Evolutionary conservation across 2,113 vertebrate species (phyloP).

Genomic region (Antechinus flavipes): DNA sequence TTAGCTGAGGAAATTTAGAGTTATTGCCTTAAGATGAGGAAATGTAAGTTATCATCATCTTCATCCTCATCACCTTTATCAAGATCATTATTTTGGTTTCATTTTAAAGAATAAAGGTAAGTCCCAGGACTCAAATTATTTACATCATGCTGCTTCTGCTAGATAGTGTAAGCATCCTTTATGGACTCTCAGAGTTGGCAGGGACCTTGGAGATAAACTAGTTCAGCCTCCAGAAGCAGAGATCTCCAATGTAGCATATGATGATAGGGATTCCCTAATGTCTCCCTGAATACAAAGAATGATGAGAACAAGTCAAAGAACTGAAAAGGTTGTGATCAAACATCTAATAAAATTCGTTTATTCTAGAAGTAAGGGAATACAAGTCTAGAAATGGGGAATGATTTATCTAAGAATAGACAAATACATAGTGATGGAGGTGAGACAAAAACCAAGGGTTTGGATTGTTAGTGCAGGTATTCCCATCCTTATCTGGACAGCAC

Average conservation of each 20-base stretch:
- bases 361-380: background rate
- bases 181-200: background rate
- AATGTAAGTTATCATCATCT: background rate
- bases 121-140: background rate
- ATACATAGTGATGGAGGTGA: background rate
- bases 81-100: background rate
- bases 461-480: background rate
- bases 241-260: background rate
- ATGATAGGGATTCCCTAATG: background rate
- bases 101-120: background rate
- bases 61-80: background rate
- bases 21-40: background rate
- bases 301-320: background rate
- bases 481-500: background rate
- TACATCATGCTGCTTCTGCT: background rate
- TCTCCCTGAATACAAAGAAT: background rate
- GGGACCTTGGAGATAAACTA: background rate
- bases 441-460: background rate
- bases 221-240: background rate
- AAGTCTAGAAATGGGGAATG: background rate
- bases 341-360: background rate
- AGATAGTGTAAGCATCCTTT: background rate
- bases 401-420: background rate
- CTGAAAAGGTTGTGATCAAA: background rate
- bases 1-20: background rate